A percentile compares a stretch with the other conserved stretches of the same genome.
These are phyloP conservation scores for Cairina moschata DNA, from an alignment of 2,113 vertebrate species.

Conservation along the genomic window DNA sequence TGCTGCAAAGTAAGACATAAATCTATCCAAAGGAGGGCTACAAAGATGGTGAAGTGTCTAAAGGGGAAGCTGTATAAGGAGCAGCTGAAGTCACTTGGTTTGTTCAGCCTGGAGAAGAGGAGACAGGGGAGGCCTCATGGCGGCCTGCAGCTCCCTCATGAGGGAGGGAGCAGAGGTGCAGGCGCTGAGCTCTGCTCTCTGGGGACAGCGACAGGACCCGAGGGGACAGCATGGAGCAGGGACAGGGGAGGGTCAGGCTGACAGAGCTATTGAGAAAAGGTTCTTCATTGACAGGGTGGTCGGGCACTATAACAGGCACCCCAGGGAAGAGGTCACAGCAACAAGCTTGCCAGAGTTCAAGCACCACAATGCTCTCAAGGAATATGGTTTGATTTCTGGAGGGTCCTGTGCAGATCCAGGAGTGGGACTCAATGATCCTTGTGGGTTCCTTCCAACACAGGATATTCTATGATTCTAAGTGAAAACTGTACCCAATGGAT, in stretches of 20 bases:
- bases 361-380: neutral
- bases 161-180: neutral
- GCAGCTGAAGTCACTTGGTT: neutral
- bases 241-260: neutral
- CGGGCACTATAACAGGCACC: neutral
- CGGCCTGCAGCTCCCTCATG: neutral
- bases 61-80: neutral
- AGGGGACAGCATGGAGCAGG: neutral
- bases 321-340: neutral
- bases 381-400: neutral
- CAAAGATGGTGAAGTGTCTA: neutral
- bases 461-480: neutral
- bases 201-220: neutral
- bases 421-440: neutral
- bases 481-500: neutral
- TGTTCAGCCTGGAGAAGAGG: neutral
- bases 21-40: neutral
- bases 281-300: neutral
- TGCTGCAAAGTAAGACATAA: neutral
- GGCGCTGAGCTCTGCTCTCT: neutral
- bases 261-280: neutral
- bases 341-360: neutral
- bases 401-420: neutral
- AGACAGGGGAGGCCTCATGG: neutral
- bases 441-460: neutral